Base-by-base conservation (phyloP, 2,797 vertebrate genomes). In the Basileuterus tristriatus region DNA sequence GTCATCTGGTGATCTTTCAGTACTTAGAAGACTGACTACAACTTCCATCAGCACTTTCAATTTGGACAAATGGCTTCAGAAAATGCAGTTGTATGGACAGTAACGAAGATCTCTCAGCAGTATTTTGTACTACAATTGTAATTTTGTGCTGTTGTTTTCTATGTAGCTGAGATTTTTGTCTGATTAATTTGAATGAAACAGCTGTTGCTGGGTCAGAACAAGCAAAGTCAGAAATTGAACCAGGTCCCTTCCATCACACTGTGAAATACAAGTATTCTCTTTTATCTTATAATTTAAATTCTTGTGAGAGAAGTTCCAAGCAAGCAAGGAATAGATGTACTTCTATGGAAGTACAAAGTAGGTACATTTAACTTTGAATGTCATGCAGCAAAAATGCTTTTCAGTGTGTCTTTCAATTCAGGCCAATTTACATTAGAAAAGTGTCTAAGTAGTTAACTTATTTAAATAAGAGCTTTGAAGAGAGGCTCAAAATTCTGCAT, bases 371-470 rank as follows among this genome's bases (percentile, higher is more conserved):
- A 90, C 83, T 94, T 96, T 89, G 88, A 93, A 87, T 92, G 93
- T 83, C 62, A 53, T 81, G 52, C 70, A 89, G 63, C 62, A 95
- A 92, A 94, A 92, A 81, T 70, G 26, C 69, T 81, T 93, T 95
- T 91, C 82, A 55, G n/a, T 71, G 22, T 79, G 43, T 93, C 93
- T 97, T 95, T 95, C 87, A 87, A 65, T 93, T 74, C 7, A 1
- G 91, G 67, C 47, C 64, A 93, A 91, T 97, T 97, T 96, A 74
- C 92, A 94, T 96, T 93, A 83, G 37, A 94, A 93, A 94, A 94
- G 23, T 80, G 79, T 82, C 74, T 95, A 90, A 93, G 91, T 86
- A 94, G 81, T 92, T 97, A 96, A 92, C 71, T 91, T 91, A 91
- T 94, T 97, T 95, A 94, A 94, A 87, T 91, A 85, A 89, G 68